Evolutionary conservation across 92 coral and sea anemone genomes (phyloP).

Genomic region (Phenganax subtilis): DNA sequence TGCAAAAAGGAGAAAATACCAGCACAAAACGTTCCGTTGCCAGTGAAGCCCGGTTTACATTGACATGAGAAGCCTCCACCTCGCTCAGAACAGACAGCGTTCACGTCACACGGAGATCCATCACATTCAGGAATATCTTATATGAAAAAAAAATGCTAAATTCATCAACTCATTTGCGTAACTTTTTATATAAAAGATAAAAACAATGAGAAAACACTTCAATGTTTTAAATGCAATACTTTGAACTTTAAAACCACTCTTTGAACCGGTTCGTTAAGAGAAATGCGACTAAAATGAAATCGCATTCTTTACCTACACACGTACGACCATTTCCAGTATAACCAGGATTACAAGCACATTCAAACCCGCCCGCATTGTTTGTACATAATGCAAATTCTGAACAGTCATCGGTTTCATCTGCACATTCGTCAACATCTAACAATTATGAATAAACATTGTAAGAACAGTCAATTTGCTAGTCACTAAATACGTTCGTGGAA

Average conservation of each 20-base stretch:
- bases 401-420: slow-evolving; percentile 45
- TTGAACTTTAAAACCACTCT: no score
- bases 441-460: not conserved
- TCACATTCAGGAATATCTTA: slow-evolving; percentile 27
- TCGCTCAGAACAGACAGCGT: slow-evolving; percentile 35
- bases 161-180: not conserved
- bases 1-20: slow-evolving; percentile 10
- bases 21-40: slow-evolving; percentile 44
- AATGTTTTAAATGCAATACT: no score
- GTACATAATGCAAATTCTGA: slow-evolving; percentile 48
- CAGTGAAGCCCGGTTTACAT: slow-evolving; percentile 40
- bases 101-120: slow-evolving; percentile 40
- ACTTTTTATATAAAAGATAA: no score
- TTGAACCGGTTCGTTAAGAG: no score
- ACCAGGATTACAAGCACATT: slow-evolving; percentile 17
- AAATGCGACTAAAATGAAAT: no score
- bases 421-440: slow-evolving; percentile 60
- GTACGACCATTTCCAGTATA: slow-evolving; percentile 14
- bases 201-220: no score
- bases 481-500: no score
- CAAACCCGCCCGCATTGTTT: slow-evolving; percentile 35
- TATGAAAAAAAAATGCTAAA: slow-evolving; percentile 2
- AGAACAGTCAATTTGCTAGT: no score
- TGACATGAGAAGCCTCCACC: slow-evolving; percentile 34
- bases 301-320: slow-evolving; percentile 8